phyloP scores from a whole-genome alignment of 2,113 vertebrate species.

The Sprattus sprattus region DNA sequence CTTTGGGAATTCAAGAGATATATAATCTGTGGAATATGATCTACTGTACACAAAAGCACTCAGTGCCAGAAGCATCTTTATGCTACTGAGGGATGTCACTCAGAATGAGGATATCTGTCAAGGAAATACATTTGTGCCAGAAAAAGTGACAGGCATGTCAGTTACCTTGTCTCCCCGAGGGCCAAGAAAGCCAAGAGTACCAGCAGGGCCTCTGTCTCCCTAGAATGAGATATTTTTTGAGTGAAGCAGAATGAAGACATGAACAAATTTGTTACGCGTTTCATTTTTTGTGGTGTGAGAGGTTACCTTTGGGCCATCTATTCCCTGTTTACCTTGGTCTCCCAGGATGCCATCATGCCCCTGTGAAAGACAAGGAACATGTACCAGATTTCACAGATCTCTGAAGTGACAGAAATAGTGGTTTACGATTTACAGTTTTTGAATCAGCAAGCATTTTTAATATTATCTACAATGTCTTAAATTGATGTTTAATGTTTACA shows the following conservation, averaged over 20 bases:
- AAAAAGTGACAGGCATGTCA: background rate
- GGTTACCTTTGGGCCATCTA: conserved; percentile 68
- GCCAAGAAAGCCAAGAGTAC: conserved; percentile 62
- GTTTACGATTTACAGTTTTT: background rate
- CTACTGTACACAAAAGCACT: background rate
- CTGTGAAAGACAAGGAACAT: conserved; percentile 44
- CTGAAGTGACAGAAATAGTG: background rate
- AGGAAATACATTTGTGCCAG: background rate
- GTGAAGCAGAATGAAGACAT: background rate
- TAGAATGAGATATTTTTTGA: conserved; percentile 40
- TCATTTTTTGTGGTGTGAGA: background rate
- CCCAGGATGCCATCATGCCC: conserved; percentile 70
- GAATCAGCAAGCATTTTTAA: too few relatives aligned
- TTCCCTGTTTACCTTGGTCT: conserved; percentile 68
- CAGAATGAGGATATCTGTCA: background rate
- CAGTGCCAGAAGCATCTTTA: background rate
- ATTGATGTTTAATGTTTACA: too few relatives aligned
- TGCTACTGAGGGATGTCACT: background rate
- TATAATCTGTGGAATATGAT: background rate
- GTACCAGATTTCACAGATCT: background rate
- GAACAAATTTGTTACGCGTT: background rate
- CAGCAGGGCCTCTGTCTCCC: conserved; percentile 64
- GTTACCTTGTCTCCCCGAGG: conserved; percentile 67
- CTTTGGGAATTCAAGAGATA: conserved; percentile 44
- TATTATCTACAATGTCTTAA: too few relatives aligned